These are phyloP conservation scores for Hypomecis atomaria DNA, from an alignment of 2,888 invertebrate genomes.

Conservation along the genomic window DNA sequence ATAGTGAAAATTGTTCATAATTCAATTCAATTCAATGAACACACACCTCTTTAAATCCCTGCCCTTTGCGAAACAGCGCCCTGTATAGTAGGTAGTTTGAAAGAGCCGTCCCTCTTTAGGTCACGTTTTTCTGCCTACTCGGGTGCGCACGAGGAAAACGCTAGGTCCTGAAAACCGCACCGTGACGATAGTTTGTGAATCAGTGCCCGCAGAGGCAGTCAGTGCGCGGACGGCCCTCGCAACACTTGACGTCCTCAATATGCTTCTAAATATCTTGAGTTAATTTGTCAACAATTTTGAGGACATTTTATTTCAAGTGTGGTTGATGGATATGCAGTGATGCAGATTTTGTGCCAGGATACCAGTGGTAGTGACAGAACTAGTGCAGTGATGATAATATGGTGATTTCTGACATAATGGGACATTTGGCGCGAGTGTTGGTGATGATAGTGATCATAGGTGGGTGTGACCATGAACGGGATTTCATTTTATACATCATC, in stretches of 20 bases:
- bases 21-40: too few relatives aligned
- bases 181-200: slow-evolving; percentile 41
- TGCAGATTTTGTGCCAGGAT: slow-evolving; percentile 18
- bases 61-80: too few relatives aligned
- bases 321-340: slow-evolving; percentile 32
- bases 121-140: neutral
- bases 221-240: neutral
- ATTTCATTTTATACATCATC: neutral
- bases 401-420: slow-evolving; percentile 21
- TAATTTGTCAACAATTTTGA: neutral
- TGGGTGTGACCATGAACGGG: slow-evolving; percentile 12
- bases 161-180: neutral
- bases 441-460: slow-evolving; percentile 33
- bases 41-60: too few relatives aligned
- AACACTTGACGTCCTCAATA: neutral
- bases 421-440: slow-evolving; percentile 16
- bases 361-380: slow-evolving; percentile 9
- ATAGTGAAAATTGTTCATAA: too few relatives aligned
- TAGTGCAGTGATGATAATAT: slow-evolving; percentile 26
- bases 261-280: neutral
- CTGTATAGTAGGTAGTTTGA: neutral
- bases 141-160: slow-evolving; percentile 30
- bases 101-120: neutral
- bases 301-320: neutral
- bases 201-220: slow-evolving; percentile 29